These are phyloP conservation scores for Papilio gigon DNA, from an alignment of 2,888 invertebrate species.

Conservation along the genomic window DNA sequence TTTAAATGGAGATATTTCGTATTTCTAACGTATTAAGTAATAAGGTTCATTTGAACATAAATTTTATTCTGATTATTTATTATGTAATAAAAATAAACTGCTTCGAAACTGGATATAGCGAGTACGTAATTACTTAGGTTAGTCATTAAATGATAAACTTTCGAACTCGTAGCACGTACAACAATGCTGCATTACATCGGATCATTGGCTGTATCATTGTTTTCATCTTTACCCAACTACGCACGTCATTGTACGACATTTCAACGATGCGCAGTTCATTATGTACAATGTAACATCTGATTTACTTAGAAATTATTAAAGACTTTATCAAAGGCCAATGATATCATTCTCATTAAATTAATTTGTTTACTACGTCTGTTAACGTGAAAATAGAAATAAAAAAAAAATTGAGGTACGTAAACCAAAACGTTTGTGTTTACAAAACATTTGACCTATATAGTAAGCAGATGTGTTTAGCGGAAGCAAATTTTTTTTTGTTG, in stretches of 20 bases:
- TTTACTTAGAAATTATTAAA: background rate
- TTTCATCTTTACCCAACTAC: conserved; percentile 44
- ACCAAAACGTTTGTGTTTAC: conserved; percentile 64
- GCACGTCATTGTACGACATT: conserved; percentile 43
- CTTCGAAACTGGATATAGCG: conserved; percentile 6
- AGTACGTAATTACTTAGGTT: conserved; percentile 46
- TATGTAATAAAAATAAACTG: conserved; percentile 19
- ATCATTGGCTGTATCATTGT: conserved; percentile 52
- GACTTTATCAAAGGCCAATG: background rate
- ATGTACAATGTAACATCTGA: conserved; percentile 13
- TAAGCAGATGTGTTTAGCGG: conserved; percentile 64
- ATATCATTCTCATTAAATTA: background rate
- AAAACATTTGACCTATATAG: conserved; percentile 75
- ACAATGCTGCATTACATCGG: conserved; percentile 51
- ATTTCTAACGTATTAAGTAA: conserved; percentile 1
- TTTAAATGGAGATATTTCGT: background rate
- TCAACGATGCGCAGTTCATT: background rate
- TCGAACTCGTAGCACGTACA: conserved; percentile 54
- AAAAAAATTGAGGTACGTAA: conserved; percentile 45
- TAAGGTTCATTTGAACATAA: background rate
- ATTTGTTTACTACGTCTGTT: background rate
- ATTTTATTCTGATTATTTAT: conserved; percentile 26
- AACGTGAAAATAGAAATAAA: background rate
- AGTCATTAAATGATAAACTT: conserved; percentile 60
- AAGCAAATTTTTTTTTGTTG: conserved; percentile 59